A percentile compares a stretch with the other conserved stretches of the same genome.
Conservation (phyloP, 2,113 vertebrate genomes). For the Siniperca knerii region DNA sequence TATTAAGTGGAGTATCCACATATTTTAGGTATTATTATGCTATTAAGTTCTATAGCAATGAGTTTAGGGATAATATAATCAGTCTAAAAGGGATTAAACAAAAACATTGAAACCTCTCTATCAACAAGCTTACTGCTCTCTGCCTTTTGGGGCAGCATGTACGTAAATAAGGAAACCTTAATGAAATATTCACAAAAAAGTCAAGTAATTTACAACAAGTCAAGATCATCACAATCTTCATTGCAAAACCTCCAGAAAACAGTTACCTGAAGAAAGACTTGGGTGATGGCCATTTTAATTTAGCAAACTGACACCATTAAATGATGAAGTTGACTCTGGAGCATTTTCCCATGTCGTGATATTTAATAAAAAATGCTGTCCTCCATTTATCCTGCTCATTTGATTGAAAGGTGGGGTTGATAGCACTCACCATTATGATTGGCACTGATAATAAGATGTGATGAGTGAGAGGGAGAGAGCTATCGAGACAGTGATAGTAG, state of each 20-base stretch:
- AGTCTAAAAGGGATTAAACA: background rate
- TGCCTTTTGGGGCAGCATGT: background rate
- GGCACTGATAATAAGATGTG: constrained; percentile 54
- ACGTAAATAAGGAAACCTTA: background rate
- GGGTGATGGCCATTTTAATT: constrained; percentile 27
- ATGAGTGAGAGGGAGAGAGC: constrained; percentile 29
- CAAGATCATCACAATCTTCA: background rate
- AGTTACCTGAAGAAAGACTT: constrained; percentile 6
- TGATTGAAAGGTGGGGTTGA: constrained; percentile 26
- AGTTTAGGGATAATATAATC: background rate
- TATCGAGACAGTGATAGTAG: constrained; percentile 27
- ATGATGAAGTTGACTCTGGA: constrained; percentile 28
- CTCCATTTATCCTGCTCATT: constrained; percentile 19
- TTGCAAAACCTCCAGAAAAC: constrained; percentile 14
- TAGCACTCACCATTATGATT: background rate
- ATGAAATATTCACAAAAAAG: background rate
- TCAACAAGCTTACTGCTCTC: background rate
- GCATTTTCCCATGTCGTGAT: constrained; percentile 6
- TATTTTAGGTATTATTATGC: background rate
- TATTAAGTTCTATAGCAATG: background rate
- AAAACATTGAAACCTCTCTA: background rate
- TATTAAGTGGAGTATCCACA: no score
- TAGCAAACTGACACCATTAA: constrained; percentile 28
- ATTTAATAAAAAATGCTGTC: constrained; percentile 18
- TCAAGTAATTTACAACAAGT: constrained; percentile 10